Conservation (phyloP, 2,113 vertebrate genomes). For the Paradoxurus hermaphroditus region DNA sequence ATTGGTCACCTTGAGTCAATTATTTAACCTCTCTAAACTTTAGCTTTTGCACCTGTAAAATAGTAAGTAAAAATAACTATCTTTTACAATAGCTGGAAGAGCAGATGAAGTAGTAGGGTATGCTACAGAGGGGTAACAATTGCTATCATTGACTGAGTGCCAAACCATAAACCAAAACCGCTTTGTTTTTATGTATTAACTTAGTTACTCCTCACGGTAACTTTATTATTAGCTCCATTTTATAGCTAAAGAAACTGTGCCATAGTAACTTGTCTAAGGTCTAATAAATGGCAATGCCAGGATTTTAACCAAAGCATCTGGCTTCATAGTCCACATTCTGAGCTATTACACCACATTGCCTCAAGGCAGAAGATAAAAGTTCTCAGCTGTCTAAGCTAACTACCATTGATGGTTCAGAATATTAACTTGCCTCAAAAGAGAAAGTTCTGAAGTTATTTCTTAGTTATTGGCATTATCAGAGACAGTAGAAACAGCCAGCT, state of each 20-base stretch:
- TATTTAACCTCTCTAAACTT: conserved; percentile 8
- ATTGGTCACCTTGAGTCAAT: not conserved
- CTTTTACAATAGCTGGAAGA: not conserved
- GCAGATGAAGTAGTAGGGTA: not conserved
- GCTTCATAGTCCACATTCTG: not conserved
- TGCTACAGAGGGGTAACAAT: not conserved
- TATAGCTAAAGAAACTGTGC: not conserved
- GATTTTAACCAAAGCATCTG: not conserved
- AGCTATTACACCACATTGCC: not conserved
- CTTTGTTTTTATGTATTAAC: not conserved
- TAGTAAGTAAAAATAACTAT: not conserved
- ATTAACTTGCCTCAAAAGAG: not conserved
- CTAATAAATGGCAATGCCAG: not conserved
- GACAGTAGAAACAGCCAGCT: not conserved
- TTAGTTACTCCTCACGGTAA: not conserved
- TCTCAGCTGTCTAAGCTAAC: not conserved
- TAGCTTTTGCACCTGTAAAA: not conserved
- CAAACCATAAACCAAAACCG: not conserved
- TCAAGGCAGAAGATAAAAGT: not conserved
- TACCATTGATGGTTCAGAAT: not conserved
- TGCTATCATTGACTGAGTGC: not conserved
- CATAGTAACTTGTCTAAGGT: not conserved
- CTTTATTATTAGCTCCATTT: not conserved
- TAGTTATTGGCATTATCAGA: not conserved
- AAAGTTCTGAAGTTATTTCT: not conserved